Percentiles rank a stretch among this genome's conserved stretches.
These are phyloP conservation scores for Heliconius nattereri DNA, from an alignment of 1,140 invertebrate species.

Conservation along the genomic window DNA sequence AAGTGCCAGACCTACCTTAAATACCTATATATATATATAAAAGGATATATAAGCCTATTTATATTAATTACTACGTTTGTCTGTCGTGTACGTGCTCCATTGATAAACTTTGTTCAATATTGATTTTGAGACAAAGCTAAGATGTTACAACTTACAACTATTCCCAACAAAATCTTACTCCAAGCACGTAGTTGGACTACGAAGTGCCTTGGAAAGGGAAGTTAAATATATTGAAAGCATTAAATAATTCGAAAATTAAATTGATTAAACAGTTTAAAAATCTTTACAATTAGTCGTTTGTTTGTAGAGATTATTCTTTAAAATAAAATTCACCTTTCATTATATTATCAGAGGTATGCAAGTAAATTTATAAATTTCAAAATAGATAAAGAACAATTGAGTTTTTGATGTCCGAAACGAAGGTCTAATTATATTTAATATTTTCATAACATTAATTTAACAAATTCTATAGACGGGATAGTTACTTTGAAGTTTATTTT, in stretches of 20 bases:
- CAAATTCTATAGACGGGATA: not conserved
- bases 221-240: not conserved
- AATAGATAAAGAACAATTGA: no score
- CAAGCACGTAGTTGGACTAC: slow-evolving; percentile 25
- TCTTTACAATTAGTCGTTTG: not conserved
- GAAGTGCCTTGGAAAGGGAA: not conserved
- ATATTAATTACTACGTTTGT: not conserved
- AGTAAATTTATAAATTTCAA: no score
- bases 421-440: no score
- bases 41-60: not conserved
- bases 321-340: not conserved
- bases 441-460: no score
- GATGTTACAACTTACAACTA: slow-evolving; percentile 32
- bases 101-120: slow-evolving; percentile 29
- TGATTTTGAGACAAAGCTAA: slow-evolving; percentile 33
- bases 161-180: slow-evolving; percentile 31
- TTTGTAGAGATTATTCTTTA: not conserved
- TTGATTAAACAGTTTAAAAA: not conserved
- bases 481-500: not conserved
- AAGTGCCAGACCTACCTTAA: no score
- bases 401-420: no score
- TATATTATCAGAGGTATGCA: no score
- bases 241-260: not conserved
- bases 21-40: not conserved
- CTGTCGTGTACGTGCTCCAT: slow-evolving; percentile 17